Evolutionary conservation across 2,113 vertebrate species (phyloP).

Genomic region (Rynchops niger): DNA sequence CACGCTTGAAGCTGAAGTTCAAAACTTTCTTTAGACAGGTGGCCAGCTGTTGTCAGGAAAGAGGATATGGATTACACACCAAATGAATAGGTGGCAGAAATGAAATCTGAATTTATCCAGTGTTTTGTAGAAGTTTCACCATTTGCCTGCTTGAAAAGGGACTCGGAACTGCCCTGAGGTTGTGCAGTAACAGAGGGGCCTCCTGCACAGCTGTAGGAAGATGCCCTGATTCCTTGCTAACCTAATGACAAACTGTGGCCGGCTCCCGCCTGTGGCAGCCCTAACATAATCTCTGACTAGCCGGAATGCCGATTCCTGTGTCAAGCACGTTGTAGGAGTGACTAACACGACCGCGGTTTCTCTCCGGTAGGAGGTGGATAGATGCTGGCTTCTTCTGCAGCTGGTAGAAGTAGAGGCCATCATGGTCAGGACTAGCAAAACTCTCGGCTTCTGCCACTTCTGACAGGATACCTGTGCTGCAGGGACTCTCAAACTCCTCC

Average conservation of each 20-base stretch:
- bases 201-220: background rate
- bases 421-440: accelerated
- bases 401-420: background rate
- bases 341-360: accelerated
- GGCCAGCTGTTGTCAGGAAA: background rate
- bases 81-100: background rate
- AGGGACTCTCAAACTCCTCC: background rate
- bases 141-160: background rate
- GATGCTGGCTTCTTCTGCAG: background rate
- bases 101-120: background rate
- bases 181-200: background rate
- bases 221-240: background rate
- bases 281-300: too few species aligned
- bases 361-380: background rate
- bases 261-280: background rate
- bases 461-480: accelerated
- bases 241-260: background rate
- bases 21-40: background rate
- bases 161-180: background rate
- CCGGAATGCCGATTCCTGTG: background rate
- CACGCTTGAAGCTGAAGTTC: background rate
- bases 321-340: background rate
- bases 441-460: background rate
- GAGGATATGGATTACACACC: background rate
- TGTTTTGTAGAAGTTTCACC: background rate